A percentile compares a stretch with the other conserved stretches of the same genome.
These are phyloP conservation scores for Aramus guarauna DNA, from an alignment of 2,113 vertebrate genomes.

Conservation along the genomic window DNA sequence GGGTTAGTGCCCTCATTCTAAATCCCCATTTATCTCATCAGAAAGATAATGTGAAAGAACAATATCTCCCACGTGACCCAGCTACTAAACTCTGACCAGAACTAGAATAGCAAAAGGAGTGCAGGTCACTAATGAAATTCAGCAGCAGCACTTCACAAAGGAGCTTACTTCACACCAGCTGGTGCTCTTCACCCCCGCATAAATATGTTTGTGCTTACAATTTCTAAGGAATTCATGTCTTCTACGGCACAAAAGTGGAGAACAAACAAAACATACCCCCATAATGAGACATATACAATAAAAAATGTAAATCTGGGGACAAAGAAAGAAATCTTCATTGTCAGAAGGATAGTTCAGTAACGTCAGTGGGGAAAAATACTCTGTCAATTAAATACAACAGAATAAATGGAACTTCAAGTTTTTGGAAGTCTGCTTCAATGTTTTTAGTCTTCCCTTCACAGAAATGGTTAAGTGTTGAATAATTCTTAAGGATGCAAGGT, in stretches of 20 bases:
- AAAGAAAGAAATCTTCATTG: neutral
- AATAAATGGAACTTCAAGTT: neutral
- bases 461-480: neutral
- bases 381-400: neutral
- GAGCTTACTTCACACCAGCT: conserved; percentile 48
- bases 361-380: neutral
- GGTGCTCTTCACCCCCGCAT: neutral
- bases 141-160: neutral
- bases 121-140: conserved; percentile 35
- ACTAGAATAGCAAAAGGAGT: neutral
- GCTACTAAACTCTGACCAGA: neutral
- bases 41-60: conserved; percentile 14
- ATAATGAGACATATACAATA: neutral
- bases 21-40: neutral
- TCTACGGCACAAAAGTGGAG: neutral
- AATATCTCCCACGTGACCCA: neutral
- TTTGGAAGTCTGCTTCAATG: neutral
- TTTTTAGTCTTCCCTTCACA: neutral
- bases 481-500: neutral
- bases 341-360: neutral
- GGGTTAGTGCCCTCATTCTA: conserved; percentile 30
- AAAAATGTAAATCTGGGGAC: neutral
- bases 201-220: neutral
- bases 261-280: neutral
- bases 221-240: conserved; percentile 4